Evolutionary conservation across 2,888 invertebrate genomes (phyloP).

Genomic region (Drosophila acutilabella): DNA sequence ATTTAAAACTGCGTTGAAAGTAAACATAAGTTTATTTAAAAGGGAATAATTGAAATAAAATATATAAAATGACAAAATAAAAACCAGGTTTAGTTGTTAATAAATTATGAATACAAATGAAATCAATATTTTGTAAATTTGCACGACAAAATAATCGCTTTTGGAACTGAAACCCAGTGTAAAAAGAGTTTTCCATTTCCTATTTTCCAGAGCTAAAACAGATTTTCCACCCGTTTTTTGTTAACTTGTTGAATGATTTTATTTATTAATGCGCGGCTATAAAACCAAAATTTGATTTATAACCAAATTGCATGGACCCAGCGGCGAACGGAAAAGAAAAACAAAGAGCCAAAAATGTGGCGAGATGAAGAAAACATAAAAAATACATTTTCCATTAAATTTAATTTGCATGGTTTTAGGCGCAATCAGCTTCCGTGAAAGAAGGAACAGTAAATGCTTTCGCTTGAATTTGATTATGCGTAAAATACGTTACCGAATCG

Average conservation of each 20-base stretch:
- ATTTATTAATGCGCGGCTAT: constrained; percentile 55
- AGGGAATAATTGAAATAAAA: too few relatives aligned
- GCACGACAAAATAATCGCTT: not conserved
- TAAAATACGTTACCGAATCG: constrained; percentile 40
- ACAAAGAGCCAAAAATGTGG: constrained; percentile 14
- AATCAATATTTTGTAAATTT: too few relatives aligned
- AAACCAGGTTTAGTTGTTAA: too few relatives aligned
- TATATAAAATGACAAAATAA: too few relatives aligned
- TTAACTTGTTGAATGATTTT: constrained; percentile 60
- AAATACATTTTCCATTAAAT: constrained; percentile 77
- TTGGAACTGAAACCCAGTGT: not conserved
- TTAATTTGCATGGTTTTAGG: constrained; percentile 77
- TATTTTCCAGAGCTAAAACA: too few relatives aligned
- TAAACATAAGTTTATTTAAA: too few relatives aligned
- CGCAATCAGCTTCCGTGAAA: constrained; percentile 57
- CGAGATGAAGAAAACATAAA: constrained; percentile 46
- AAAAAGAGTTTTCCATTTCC: constrained; percentile 1
- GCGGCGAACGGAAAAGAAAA: constrained; percentile 23
- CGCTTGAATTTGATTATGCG: constrained; percentile 63
- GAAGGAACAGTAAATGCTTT: constrained; percentile 38
- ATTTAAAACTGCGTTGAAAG: too few relatives aligned
- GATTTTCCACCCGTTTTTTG: not conserved
- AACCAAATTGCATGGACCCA: constrained; percentile 35
- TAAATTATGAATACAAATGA: too few relatives aligned
- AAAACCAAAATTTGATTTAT: constrained; percentile 55